A percentile compares a stretch with the other conserved stretches of the same genome.
Evolutionary conservation across 2,113 vertebrate species (phyloP).

Genomic region (Eretmochelys imbricata): DNA sequence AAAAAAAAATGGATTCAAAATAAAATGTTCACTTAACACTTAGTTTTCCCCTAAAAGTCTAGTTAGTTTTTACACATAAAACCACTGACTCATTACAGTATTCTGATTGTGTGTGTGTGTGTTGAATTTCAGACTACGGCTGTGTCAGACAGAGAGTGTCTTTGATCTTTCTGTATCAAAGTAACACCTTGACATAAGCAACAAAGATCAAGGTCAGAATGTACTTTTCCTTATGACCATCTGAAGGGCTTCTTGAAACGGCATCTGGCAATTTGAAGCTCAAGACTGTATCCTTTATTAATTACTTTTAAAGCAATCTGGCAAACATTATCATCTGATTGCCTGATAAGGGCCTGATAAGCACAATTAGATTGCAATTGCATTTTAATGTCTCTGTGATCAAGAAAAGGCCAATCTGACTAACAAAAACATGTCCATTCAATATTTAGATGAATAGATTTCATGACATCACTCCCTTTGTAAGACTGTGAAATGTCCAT

Average conservation of each 20-base stretch:
- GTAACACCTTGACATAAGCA: neutral
- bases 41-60: neutral
- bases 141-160: neutral
- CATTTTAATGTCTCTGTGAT: neutral
- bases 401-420: neutral
- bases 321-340: neutral
- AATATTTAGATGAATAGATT: neutral
- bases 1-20: neutral
- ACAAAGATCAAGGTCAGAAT: neutral
- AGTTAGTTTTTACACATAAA: neutral
- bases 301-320: neutral
- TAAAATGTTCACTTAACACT: neutral
- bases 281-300: neutral
- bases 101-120: neutral
- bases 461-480: neutral
- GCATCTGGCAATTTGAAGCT: neutral
- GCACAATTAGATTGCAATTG: neutral
- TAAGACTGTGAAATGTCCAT: neutral
- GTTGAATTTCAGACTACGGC: neutral
- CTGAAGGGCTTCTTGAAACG: neutral
- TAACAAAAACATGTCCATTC: neutral
- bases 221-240: neutral
- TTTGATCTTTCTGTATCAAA: neutral
- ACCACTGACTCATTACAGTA: neutral
- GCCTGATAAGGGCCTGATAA: neutral